Percentiles rank a stretch among this genome's conserved stretches.
These are phyloP conservation scores for Drosophila auraria DNA, from an alignment of 1,140 invertebrate species.

Conservation along the genomic window DNA sequence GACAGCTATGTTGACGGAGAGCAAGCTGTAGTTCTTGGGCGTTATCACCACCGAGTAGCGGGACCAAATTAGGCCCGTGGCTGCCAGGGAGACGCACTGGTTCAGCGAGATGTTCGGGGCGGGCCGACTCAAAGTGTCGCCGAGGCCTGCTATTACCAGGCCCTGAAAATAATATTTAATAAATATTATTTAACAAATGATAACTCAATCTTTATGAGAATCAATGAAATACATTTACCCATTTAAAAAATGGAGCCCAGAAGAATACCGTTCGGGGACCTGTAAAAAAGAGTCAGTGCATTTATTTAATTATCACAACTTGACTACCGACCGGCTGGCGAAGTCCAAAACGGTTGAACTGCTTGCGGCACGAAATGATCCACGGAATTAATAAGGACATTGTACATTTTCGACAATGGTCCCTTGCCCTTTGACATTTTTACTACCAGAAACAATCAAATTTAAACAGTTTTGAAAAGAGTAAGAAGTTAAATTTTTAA, in stretches of 20 bases:
- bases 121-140: slow-evolving; percentile 54
- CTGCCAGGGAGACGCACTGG: slow-evolving; percentile 36
- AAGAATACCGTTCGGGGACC: slow-evolving; percentile 68
- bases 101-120: slow-evolving; percentile 54
- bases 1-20: slow-evolving; percentile 57
- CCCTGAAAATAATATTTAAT: slow-evolving; percentile 2
- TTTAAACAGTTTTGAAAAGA: background rate
- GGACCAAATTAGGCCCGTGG: slow-evolving; percentile 59
- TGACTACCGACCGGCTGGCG: slow-evolving; percentile 41
- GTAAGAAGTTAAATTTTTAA: background rate
- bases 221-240: slow-evolving; percentile 35
- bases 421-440: slow-evolving; percentile 54
- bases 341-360: slow-evolving; percentile 55
- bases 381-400: slow-evolving; percentile 19
- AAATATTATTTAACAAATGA: background rate
- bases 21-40: slow-evolving; percentile 64
- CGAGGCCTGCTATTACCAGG: slow-evolving; percentile 57
- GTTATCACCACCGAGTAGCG: slow-evolving; percentile 64
- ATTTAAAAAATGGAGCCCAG: slow-evolving; percentile 63
- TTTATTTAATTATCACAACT: background rate
- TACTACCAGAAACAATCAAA: background rate
- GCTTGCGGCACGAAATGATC: slow-evolving; percentile 48
- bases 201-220: background rate
- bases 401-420: slow-evolving; percentile 53
- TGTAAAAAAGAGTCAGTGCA: background rate